Conservation (phyloP, 2,888 invertebrate genomes). For the Aricia artaxerxes region DNA sequence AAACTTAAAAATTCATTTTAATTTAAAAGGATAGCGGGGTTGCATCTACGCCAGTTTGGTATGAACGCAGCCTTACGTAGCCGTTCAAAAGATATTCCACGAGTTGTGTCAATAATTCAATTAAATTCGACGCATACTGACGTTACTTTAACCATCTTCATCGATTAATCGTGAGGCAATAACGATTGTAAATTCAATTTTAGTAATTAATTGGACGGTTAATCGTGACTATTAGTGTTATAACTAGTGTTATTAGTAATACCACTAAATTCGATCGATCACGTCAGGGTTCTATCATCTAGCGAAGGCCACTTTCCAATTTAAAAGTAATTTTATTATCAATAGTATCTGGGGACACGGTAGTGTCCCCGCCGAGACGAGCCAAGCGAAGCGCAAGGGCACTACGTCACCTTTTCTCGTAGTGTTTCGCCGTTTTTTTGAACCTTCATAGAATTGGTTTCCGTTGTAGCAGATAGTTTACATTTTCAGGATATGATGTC, state of each 20-base stretch:
- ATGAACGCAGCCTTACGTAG: not conserved
- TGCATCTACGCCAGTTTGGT: too few species aligned
- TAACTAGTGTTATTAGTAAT: slow-evolving; percentile 12
- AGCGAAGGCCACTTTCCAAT: not conserved
- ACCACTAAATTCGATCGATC: not conserved
- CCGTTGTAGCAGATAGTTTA: too few species aligned
- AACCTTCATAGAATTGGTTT: too few species aligned
- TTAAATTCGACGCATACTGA: not conserved
- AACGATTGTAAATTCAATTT: slow-evolving; percentile 21
- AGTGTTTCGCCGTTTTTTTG: too few species aligned
- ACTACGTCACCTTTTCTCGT: too few species aligned
- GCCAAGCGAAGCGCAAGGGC: too few species aligned
- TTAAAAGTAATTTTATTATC: not conserved
- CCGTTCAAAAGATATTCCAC: not conserved
- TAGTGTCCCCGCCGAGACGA: too few species aligned
- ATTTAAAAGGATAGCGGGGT: too few species aligned
- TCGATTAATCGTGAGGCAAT: slow-evolving; percentile 16
- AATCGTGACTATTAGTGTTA: slow-evolving; percentile 14
- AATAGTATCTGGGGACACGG: too few species aligned
- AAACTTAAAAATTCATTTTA: too few species aligned
- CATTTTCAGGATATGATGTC: too few species aligned
- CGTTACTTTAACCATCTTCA: not conserved
- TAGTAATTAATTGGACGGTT: slow-evolving; percentile 9
- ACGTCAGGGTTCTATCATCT: slow-evolving; percentile 1
- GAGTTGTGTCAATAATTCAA: not conserved